These are phyloP conservation scores for Scaptodrosophila latifasciaeformis DNA, from an alignment of 2,888 invertebrate species.

Conservation along the genomic window DNA sequence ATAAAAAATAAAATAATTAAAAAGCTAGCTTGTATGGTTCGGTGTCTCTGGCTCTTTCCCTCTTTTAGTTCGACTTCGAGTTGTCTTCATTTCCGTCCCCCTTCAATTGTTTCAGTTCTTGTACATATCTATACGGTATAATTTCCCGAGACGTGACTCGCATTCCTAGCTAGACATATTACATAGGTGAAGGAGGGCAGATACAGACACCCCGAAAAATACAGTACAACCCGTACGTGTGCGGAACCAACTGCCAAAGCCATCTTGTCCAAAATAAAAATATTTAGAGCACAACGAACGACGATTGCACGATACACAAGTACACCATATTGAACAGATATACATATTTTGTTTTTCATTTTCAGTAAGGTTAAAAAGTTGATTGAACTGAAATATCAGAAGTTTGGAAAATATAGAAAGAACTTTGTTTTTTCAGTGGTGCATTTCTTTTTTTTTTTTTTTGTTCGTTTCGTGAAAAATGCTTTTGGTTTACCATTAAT, in stretches of 20 bases:
- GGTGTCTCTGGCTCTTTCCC: background rate
- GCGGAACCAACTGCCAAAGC: constrained; percentile 45
- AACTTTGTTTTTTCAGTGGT: no score
- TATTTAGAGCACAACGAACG: constrained; percentile 57
- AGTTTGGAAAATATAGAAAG: no score
- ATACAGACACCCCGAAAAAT: no score
- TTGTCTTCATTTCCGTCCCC: no score
- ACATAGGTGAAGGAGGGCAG: background rate
- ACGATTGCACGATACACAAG: constrained; percentile 1
- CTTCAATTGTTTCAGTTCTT: no score
- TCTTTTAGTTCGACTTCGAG: no score
- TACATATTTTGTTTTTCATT: no score
- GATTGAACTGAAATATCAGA: no score
- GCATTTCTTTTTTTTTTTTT: no score
- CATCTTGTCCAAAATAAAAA: constrained; percentile 7
- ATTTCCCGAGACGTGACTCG: constrained; percentile 49
- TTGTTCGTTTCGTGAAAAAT: no score
- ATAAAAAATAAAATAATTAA: constrained; percentile 20
- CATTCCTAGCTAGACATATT: constrained; percentile 30
- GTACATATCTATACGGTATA: constrained; percentile 34
- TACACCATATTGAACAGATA: no score
- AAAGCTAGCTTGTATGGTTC: constrained; percentile 5
- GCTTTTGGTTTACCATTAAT: constrained; percentile 64
- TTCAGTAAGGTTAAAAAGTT: no score
- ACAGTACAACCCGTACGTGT: constrained; percentile 18